phyloP scores from a whole-genome alignment of 2,113 vertebrate species.

The Syrmaticus mikado region DNA sequence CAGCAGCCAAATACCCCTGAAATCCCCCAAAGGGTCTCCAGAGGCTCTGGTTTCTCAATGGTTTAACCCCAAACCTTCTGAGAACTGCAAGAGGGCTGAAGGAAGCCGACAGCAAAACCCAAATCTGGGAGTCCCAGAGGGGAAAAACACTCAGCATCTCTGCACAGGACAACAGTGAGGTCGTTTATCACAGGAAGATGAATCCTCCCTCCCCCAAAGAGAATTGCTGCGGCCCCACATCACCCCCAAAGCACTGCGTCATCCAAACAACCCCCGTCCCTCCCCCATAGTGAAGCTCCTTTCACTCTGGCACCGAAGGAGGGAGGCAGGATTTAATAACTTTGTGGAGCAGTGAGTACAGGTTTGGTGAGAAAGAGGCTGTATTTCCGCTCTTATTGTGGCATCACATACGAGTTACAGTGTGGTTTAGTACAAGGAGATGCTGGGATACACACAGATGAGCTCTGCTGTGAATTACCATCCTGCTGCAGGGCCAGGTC shows the following conservation, averaged over 20 bases:
- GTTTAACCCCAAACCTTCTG: background rate
- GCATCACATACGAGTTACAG: background rate
- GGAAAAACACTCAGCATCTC: background rate
- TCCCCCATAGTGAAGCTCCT: background rate
- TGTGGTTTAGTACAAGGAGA: background rate
- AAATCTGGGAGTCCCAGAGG: background rate
- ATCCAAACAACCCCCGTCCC: background rate
- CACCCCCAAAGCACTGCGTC: background rate
- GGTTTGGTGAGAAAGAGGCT: slow-evolving; percentile 6
- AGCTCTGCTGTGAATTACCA: background rate
- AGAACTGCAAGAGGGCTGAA: background rate
- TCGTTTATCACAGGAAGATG: background rate
- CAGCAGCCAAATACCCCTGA: rapidly evolving
- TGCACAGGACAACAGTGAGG: too few relatives aligned
- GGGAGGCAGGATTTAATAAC: rapidly evolving
- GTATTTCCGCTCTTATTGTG: background rate
- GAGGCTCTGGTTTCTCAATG: background rate
- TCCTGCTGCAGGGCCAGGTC: background rate
- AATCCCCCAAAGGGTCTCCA: background rate
- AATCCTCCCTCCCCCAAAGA: too few relatives aligned
- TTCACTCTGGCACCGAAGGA: rapidly evolving
- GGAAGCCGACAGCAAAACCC: background rate
- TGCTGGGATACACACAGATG: background rate
- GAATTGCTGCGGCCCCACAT: too few relatives aligned
- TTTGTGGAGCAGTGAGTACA: background rate